Percentiles rank a stretch among this genome's conserved stretches.
Conservation (phyloP, 2,113 vertebrate genomes). For the Crotalus viridis region DNA sequence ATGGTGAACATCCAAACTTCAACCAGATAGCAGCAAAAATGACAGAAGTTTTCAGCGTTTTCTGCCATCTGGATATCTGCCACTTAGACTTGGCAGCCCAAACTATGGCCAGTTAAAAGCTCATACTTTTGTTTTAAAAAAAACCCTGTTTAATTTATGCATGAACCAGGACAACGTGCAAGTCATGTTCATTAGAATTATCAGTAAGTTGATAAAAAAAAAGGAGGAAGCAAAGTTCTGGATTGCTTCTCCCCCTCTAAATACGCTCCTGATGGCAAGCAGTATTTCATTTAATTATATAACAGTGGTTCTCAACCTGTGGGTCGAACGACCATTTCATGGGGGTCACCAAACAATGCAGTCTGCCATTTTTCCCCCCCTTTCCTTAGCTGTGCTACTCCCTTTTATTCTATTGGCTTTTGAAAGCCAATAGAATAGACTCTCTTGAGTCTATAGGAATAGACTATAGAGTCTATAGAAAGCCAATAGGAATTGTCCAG, state of each 20-base stretch:
- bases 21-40: neutral
- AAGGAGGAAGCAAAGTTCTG: neutral
- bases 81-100: neutral
- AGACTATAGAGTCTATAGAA: no score
- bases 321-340: no score
- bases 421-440: no score
- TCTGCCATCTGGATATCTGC: neutral
- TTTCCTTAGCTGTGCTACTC: no score
- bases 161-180: neutral
- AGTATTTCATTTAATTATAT: neutral
- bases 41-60: neutral
- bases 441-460: no score
- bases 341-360: no score
- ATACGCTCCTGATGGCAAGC: neutral
- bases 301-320: neutral
- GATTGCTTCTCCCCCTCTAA: neutral
- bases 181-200: neutral
- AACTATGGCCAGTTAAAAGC: neutral
- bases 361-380: no score
- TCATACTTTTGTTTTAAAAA: neutral
- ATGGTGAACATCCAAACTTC: neutral
- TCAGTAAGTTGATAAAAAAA: neutral
- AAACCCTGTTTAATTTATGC: neutral
- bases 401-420: no score
- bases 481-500: no score